Evolutionary conservation across 2,113 vertebrate genomes (phyloP), one percentile per base, ranked within the genome.

Genomic region (Corythornis cristatus): DNA sequence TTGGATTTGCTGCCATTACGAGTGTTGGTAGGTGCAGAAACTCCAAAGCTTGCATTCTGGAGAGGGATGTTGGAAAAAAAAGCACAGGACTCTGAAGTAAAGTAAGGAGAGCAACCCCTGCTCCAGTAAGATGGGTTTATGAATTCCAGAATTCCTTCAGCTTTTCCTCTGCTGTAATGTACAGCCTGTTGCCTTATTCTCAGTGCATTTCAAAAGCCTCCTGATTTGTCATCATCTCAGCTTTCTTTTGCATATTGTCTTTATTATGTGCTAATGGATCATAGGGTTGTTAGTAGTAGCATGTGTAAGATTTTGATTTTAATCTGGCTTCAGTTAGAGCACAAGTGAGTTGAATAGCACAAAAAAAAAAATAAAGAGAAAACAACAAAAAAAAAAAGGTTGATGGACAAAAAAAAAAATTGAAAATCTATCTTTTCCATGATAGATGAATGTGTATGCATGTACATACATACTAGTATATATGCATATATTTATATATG

Each of bases 311-410:
- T 93, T 96, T 85, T 84, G 79, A 91, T 95, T 96, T 83, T 88
- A 95, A 90, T 95, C 93, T 3, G n/a, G 95, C 96, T 97, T 97
- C 51, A 74, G 76, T 92, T 92, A 81, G 88, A 96, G 97, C 95
- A 96, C 97, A 97, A 91, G 71, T 84, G 90, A 92, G 83, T 72
- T 83, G 92, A 94, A 83, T 87, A 97, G 97, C 97, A 97, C 97
- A 95, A 91, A 91, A 76, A 91, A 92, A 94, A 93, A 92, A 94
- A 35, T 7, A 35, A 35, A 35, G 37, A 37, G 37, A 46, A 46
- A 46, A 17, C 8, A 46, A 46, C 45, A 61, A 33, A 76, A 91
- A 93, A 91, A 93, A 95, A 93, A 93, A 95, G 93, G 94, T 93
- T 84, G 79, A 95, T 60, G 94, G 97, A 96, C 96, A 95, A 91